Evolutionary conservation across 2,888 invertebrate genomes (phyloP), one percentile per base, ranked within the genome.

Genomic region (Phortica okadai): DNA sequence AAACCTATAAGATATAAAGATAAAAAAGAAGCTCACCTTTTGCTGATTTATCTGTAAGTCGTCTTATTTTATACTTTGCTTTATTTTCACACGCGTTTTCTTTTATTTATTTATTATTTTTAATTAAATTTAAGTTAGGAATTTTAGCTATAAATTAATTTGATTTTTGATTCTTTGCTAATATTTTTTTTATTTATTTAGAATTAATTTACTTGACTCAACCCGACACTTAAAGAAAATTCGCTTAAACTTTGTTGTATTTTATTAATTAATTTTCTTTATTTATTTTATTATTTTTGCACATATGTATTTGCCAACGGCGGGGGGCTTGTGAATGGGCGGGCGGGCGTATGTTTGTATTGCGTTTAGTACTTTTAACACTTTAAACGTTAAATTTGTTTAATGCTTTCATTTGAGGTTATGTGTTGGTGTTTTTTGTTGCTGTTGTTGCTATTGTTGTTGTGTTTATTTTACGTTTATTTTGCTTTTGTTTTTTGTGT

Each of bases 401-500:
- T 67, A n/a, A 41, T 44, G 44, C 44, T 14, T 44, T 67, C 6
- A 50, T 50, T 50, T 11, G 6, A 50, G 14, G 8, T 11, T 11
- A 50, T 14, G 14, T 2, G 8, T 50, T 14, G 50, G 10, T 50
- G 50, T 50, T 50, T 64, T 2, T 64, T 66, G 41, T 3, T 67
- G 41, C 7, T 21, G 14, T 67, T 67, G 14, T 67, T 67, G 16
- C 11, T 54, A 21, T n/a, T 69, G 16, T 69, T 66, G 25, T 10
- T 66, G 45, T 75, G 59, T 59, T 74, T 69, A 42, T 59, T 59
- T n/a, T 10, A 56, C n/a, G 59, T 77, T 76, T 70, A 58, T 78
- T 42, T 77, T 69, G 41, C 70, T 78, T 75, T 67, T 77, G 76
- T 75, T 74, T 77, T 77, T 78, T 78, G 76, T 77, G 79, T 87